Percentiles rank a stretch among this genome's conserved stretches.
Conservation (phyloP, 2,797 vertebrate species). For the Thalassophryne amazonica region DNA sequence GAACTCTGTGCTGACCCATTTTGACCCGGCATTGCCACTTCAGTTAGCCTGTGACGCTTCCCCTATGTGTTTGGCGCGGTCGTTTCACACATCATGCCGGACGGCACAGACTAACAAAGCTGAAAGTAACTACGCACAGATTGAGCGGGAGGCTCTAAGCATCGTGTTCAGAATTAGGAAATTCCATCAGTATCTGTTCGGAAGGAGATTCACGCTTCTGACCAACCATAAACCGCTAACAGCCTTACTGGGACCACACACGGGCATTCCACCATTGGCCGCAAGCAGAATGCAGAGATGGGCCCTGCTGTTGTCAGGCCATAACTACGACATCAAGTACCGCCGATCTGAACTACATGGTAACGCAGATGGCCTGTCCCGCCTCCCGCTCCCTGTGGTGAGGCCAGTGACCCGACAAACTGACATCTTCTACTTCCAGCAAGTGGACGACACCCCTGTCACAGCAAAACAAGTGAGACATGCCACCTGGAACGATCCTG, state of each 20-base stretch:
- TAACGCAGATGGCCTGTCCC: neutral
- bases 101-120: neutral
- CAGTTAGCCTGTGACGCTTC: neutral
- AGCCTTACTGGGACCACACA: neutral
- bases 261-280: neutral
- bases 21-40: neutral
- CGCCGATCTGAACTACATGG: neutral
- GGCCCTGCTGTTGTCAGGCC: constrained; percentile 7
- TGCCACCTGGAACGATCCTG: neutral
- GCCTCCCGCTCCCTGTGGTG: too few relatives aligned
- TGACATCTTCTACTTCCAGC: constrained; percentile 2
- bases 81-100: neutral
- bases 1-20: neutral
- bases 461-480: neutral
- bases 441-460: neutral
- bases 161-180: neutral
- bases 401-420: too few relatives aligned
- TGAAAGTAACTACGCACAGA: constrained; percentile 4
- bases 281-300: neutral
- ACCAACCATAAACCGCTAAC: constrained; percentile 6
- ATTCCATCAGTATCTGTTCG: neutral
- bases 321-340: constrained; percentile 16
- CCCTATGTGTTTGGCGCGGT: neutral
- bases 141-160: neutral
- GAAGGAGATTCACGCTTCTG: neutral